Conservation (phyloP, 2,888 invertebrate genomes). For the Altica lythri region DNA sequence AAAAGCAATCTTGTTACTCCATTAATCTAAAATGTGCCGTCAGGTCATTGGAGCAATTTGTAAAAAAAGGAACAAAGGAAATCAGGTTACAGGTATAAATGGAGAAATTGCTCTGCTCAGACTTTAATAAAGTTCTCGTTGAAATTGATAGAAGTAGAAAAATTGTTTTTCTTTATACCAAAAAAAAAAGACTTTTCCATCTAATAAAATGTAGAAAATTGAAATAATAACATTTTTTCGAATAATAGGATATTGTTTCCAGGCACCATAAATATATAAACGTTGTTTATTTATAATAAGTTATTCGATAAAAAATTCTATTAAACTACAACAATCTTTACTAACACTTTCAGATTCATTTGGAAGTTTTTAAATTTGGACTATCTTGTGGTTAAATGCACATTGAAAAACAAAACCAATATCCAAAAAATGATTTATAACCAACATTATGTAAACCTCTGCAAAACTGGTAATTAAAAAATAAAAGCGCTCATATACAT, state of each 20-base stretch:
- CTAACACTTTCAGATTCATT: too few species aligned
- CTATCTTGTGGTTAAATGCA: too few species aligned
- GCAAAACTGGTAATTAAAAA: slow-evolving; percentile 15
- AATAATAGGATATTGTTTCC: too few species aligned
- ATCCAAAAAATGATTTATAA: slow-evolving; percentile 18
- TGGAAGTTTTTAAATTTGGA: too few species aligned
- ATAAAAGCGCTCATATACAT: slow-evolving; percentile 3
- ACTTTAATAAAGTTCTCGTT: background rate
- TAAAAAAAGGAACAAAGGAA: slow-evolving; percentile 18
- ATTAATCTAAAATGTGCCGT: slow-evolving; percentile 26
- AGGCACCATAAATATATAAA: too few species aligned
- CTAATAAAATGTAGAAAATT: too few species aligned
- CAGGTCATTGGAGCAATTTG: slow-evolving; percentile 23
- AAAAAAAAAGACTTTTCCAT: too few species aligned
- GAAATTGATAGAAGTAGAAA: slow-evolving; percentile 10
- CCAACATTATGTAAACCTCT: slow-evolving; percentile 1
- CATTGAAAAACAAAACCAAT: slow-evolving; percentile 15
- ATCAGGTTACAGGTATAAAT: slow-evolving; percentile 11
- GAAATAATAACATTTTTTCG: too few species aligned
- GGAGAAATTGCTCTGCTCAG: slow-evolving; percentile 1
- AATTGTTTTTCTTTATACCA: too few species aligned
- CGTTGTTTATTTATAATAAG: too few species aligned
- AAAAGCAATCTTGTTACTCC: slow-evolving; percentile 26
- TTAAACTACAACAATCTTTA: too few species aligned
- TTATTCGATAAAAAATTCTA: too few species aligned